phyloP scores from a whole-genome alignment of 2,797 vertebrate genomes.

The Acanthurus tractus region DNA sequence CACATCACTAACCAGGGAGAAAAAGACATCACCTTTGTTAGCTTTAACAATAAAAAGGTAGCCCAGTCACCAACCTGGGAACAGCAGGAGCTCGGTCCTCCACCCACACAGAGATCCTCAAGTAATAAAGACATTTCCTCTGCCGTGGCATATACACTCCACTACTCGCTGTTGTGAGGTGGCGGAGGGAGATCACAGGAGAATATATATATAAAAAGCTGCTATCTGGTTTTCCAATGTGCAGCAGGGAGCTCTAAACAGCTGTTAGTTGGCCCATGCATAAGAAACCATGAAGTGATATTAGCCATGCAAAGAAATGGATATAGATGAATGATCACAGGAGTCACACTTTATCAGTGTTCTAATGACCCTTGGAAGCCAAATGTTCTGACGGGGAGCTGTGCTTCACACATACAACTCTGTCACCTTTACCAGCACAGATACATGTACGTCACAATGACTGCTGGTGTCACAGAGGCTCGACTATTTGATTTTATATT shows the following conservation, averaged over 20 bases:
- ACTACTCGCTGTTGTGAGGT: conserved; percentile 14
- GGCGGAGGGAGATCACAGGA: conserved; percentile 40
- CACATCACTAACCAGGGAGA: conserved; percentile 15
- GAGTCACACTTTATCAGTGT: conserved; percentile 25
- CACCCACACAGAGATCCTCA: conserved; percentile 53
- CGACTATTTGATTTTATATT: not conserved
- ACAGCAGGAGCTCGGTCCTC: conserved; percentile 35
- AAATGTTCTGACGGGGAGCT: conserved; percentile 11
- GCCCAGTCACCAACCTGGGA: conserved; percentile 41
- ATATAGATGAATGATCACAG: conserved; percentile 49
- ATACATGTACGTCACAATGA: not conserved
- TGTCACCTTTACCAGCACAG: conserved; percentile 3
- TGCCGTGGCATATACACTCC: conserved; percentile 18
- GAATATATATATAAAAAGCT: conserved; percentile 19
- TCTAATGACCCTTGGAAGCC: conserved; percentile 17
- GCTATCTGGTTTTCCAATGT: conserved; percentile 44
- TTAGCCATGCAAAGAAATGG: conserved; percentile 26
- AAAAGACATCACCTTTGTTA: conserved; percentile 23
- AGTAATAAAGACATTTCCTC: conserved; percentile 59
- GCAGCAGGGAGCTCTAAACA: conserved; percentile 31
- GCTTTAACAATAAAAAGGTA: conserved; percentile 38
- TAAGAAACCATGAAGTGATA: conserved; percentile 38
- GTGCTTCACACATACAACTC: not conserved
- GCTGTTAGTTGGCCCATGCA: conserved; percentile 33
- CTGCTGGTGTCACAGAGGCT: not conserved